These are phyloP conservation scores for Etia nguti DNA, from an alignment of 2,113 vertebrate species.

Conservation along the genomic window DNA sequence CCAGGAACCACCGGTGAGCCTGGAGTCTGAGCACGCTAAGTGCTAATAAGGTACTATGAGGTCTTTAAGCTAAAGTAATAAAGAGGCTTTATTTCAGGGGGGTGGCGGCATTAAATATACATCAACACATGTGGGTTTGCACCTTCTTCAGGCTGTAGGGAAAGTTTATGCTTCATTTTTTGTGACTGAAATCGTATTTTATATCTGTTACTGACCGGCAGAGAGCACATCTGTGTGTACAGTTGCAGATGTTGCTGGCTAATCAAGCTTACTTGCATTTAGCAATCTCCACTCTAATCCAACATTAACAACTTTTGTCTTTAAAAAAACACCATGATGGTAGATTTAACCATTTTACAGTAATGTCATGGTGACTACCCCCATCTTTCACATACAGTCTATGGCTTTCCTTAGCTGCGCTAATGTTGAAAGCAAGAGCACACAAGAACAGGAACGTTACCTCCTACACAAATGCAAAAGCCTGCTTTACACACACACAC, in stretches of 20 bases:
- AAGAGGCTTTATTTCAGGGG: not conserved
- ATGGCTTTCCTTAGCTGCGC: not conserved
- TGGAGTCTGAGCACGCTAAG: not conserved
- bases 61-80: not conserved
- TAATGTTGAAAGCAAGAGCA: not conserved
- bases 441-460: not conserved
- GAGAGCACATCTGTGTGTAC: not conserved
- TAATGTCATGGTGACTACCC: not conserved
- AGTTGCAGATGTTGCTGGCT: not conserved
- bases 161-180: not conserved
- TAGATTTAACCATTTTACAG: not conserved
- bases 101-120: not conserved
- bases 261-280: not conserved
- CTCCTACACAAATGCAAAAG: not conserved
- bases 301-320: not conserved
- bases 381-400: not conserved
- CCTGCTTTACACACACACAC: not conserved
- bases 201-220: not conserved
- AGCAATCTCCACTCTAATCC: not conserved
- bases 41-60: not conserved
- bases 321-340: rapidly evolving
- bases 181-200: not conserved
- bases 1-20: not conserved
- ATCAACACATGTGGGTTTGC: not conserved
- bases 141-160: not conserved